Conservation (phyloP, 2,797 vertebrate genomes). For the Hyperoplus immaculatus region DNA sequence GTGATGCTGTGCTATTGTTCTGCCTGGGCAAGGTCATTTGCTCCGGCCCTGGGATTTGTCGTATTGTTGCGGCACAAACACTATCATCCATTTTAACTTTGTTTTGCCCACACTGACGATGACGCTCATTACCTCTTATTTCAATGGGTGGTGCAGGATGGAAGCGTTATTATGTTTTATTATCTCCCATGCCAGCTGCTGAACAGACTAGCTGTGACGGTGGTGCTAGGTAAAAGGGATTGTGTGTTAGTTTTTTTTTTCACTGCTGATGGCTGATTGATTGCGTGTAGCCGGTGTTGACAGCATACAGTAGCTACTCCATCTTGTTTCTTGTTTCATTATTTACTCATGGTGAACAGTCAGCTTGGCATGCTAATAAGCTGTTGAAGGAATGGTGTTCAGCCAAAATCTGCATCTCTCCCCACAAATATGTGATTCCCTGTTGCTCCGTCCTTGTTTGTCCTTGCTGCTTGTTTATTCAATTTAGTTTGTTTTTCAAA, state of each 20-base stretch:
- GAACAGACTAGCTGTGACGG: slow-evolving; percentile 10
- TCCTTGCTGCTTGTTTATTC: slow-evolving; percentile 32
- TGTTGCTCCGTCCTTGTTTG: slow-evolving; percentile 49
- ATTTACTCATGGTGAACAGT: slow-evolving; percentile 58
- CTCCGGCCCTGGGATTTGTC: slow-evolving; percentile 26
- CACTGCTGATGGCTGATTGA: slow-evolving; percentile 70
- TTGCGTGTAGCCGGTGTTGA: slow-evolving; percentile 64
- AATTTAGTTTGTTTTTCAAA: not conserved
- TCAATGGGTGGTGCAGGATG: not conserved
- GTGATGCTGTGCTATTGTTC: slow-evolving; percentile 30
- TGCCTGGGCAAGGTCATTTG: slow-evolving; percentile 48
- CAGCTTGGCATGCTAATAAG: slow-evolving; percentile 67
- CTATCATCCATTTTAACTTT: slow-evolving; percentile 25
- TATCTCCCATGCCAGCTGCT: slow-evolving; percentile 29
- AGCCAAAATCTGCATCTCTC: slow-evolving; percentile 36
- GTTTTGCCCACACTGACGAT: slow-evolving; percentile 10
- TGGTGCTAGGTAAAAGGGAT: slow-evolving; percentile 19
- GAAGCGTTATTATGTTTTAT: slow-evolving; percentile 35
- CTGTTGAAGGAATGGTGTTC: slow-evolving; percentile 46
- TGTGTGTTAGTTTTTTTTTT: slow-evolving; percentile 25
- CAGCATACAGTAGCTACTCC: slow-evolving; percentile 71
- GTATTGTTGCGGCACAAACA: slow-evolving; percentile 29
- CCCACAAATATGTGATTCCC: slow-evolving; percentile 22
- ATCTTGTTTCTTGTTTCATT: slow-evolving; percentile 71
- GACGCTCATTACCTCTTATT: slow-evolving; percentile 30